Evolutionary conservation across 1,140 invertebrate genomes (phyloP).

Genomic region (Acromyrmex echinatior): DNA sequence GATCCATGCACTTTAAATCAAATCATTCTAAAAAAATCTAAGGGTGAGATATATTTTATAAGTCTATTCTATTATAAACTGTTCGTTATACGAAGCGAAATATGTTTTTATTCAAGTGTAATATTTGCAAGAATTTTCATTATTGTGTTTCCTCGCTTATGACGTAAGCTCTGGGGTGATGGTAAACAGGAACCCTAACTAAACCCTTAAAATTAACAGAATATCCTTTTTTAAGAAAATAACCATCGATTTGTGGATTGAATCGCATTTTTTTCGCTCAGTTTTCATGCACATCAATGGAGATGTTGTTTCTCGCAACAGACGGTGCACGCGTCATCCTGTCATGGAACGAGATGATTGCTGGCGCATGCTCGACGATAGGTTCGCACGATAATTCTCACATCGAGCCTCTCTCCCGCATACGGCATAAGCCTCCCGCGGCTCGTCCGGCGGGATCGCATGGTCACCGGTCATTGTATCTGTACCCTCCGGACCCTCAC

Average conservation of each 20-base stretch:
- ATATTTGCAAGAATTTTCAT: too few species aligned
- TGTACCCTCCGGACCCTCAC: slow-evolving; percentile 58
- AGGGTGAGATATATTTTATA: too few species aligned
- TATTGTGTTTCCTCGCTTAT: too few species aligned
- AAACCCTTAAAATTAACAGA: too few species aligned
- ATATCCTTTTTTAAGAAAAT: background rate
- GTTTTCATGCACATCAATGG: background rate
- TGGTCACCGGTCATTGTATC: slow-evolving; percentile 75
- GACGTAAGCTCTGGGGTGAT: too few species aligned
- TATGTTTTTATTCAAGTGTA: too few species aligned
- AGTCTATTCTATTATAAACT: too few species aligned
- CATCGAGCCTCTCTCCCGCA: slow-evolving; percentile 55
- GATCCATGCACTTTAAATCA: too few species aligned
- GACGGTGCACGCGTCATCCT: slow-evolving; percentile 24
- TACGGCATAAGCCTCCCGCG: slow-evolving; percentile 57
- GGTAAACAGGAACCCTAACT: too few species aligned
- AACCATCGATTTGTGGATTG: background rate
- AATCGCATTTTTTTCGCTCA: background rate
- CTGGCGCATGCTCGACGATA: slow-evolving; percentile 61
- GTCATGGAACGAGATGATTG: slow-evolving; percentile 60
- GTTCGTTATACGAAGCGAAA: too few species aligned
- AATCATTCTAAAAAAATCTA: too few species aligned
- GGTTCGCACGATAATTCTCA: slow-evolving; percentile 75
- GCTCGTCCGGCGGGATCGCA: slow-evolving; percentile 70
- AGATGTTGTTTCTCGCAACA: slow-evolving; percentile 15